Percentiles rank a stretch among this genome's conserved stretches.
phyloP scores from a whole-genome alignment of 2,113 vertebrate genomes.

The Hystrix cristata region DNA sequence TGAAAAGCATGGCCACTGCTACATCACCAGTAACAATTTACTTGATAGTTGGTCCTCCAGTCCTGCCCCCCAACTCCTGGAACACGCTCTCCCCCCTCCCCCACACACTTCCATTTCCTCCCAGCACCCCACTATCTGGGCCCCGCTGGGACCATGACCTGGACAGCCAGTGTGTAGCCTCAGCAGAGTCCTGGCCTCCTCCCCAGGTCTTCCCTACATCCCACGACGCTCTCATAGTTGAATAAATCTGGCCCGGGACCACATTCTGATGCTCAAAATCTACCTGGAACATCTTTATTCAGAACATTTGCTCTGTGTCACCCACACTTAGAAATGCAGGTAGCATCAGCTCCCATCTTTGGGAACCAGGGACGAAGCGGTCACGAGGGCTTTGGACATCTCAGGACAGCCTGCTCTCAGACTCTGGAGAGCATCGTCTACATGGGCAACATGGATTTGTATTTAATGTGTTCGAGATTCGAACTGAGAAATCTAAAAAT shows the following conservation, averaged over 20 bases:
- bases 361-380: accelerated
- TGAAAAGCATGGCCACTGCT: accelerated
- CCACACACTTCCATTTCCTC: not conserved
- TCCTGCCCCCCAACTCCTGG: not conserved
- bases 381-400: no score
- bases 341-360: accelerated
- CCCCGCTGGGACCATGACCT: not conserved
- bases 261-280: not conserved
- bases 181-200: no score
- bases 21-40: accelerated
- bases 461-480: not conserved
- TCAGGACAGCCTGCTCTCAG: not conserved
- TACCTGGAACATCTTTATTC: no score
- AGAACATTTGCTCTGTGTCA: not conserved
- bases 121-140: no score
- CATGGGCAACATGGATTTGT: not conserved
- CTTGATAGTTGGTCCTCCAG: accelerated
- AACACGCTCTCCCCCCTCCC: not conserved
- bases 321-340: accelerated
- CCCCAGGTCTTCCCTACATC: not conserved
- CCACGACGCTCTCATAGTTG: not conserved
- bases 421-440: not conserved
- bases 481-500: not conserved
- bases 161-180: not conserved
- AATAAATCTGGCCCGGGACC: not conserved